Conservation (phyloP, 2,113 vertebrate genomes). For the Toxotes chatareus region DNA sequence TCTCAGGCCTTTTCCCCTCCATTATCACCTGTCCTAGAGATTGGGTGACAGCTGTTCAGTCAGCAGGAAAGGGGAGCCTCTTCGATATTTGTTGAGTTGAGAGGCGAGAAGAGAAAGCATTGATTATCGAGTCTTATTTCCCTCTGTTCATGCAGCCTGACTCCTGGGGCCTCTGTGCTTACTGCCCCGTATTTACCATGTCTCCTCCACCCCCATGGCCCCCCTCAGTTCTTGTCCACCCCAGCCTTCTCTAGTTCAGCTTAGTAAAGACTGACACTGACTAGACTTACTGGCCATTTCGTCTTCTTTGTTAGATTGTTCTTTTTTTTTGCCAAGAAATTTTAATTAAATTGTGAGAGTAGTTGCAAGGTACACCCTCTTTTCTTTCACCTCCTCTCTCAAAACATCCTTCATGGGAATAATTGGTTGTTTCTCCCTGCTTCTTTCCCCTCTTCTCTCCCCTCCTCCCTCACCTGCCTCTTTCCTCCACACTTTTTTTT, state of each 20-base stretch:
- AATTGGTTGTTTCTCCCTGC: constrained; percentile 18
- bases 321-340: neutral
- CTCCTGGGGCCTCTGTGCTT: constrained; percentile 45
- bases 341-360: constrained; percentile 54
- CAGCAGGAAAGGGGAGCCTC: constrained; percentile 67
- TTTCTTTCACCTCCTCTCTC: constrained; percentile 1
- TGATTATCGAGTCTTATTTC: constrained; percentile 70
- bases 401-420: constrained; percentile 35
- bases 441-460: neutral
- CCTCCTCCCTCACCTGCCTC: constrained; percentile 18
- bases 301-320: constrained; percentile 11
- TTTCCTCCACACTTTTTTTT: neutral
- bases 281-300: constrained; percentile 6
- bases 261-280: constrained; percentile 39
- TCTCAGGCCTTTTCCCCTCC: constrained; percentile 51
- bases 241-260: neutral
- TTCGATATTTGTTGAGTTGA: constrained; percentile 61
- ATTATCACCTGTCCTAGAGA: constrained; percentile 78
- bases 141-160: constrained; percentile 38
- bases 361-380: constrained; percentile 10
- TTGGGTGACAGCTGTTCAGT: constrained; percentile 73
- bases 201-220: neutral
- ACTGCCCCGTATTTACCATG: constrained; percentile 23
- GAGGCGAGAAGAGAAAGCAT: constrained; percentile 66
- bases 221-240: constrained; percentile 24